Base-by-base conservation (phyloP, 2,888 invertebrate genomes). In the Deroplatys truncata region DNA sequence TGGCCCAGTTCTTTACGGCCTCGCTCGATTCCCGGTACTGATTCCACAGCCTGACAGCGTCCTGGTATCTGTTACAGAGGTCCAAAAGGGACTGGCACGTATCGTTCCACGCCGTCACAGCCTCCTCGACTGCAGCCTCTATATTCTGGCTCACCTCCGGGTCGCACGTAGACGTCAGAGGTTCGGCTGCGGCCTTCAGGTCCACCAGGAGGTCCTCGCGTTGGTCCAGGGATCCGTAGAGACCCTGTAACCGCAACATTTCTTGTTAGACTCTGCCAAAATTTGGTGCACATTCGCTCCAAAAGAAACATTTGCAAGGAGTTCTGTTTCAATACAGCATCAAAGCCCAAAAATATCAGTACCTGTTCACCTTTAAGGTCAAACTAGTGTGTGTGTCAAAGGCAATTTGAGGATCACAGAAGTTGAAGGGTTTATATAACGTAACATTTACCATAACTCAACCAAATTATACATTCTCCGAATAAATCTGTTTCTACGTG, bases 11-110 rank as follows among this genome's bases (percentile, higher is more conserved):
- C 91, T 96, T 95, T 90, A 98, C 96, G 49, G 96, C 95, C 85
- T 96, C 96, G 89, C 97, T 96, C 15, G 97, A 97, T 93, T 97
- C 97, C 83, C 96, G 95, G 94, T 98, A 98, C 90, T 96, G 95
- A 92, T 96, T 95, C 98, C 98, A 98, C 90, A 98, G 95, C 87
- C 96, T 96, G 89, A 97, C 97, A 7, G 97, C 98, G 92, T 96
- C 96, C 93, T 97, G 96, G 94, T 98, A 98, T 94, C 95, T 95
- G 92, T 94, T 96, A 93, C 97, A 97, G 91, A 98, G 95, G 92
- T 96, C 96, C 91, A 96, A 95, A 91, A 98, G 95, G 93, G 97
- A 96, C 91, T 95, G 94, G 93, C 96, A 96, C n/a, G 97, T 97
- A 92, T 96, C 96, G 92, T 97, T 95, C 95, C 97, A 98, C 83